Conservation (phyloP, 1,140 invertebrate species). For the Teleopsis dalmanni region DNA sequence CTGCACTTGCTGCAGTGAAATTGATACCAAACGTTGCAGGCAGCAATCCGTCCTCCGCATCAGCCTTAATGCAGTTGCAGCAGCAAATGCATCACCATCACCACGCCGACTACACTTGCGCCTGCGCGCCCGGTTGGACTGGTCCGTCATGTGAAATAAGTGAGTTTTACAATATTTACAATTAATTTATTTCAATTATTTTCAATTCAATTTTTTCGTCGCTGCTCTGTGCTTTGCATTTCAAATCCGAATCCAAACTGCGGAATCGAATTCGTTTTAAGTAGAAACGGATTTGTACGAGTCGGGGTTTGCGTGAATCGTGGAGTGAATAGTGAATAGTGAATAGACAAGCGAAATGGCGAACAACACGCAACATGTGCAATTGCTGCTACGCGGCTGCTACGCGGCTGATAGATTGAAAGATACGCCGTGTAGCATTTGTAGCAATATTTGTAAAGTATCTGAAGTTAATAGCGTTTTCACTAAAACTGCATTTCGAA, state of each 20-base stretch:
- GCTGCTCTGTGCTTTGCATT: not conserved
- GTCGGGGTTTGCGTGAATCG: not conserved
- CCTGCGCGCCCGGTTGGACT: slow-evolving; percentile 78
- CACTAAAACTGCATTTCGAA: no score
- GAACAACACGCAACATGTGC: no score
- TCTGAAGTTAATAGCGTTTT: no score
- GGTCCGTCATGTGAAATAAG: slow-evolving; percentile 69
- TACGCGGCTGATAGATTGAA: no score
- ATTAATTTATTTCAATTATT: not conserved
- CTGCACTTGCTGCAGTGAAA: slow-evolving; percentile 17
- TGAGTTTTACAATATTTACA: slow-evolving; percentile 41
- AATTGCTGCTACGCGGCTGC: no score
- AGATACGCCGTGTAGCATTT: no score
- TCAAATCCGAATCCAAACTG: not conserved
- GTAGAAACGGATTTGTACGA: not conserved
- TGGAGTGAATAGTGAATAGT: not conserved
- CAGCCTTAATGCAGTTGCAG: slow-evolving; percentile 5
- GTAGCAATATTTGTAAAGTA: no score
- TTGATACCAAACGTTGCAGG: slow-evolving; percentile 5
- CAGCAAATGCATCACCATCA: slow-evolving; percentile 6
- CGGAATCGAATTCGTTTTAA: not conserved
- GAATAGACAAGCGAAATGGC: no score
- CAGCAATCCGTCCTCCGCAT: slow-evolving; percentile 1
- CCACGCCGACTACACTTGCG: slow-evolving; percentile 57
- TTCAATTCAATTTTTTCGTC: not conserved